phyloP scores from a whole-genome alignment of 2,797 vertebrate species.

The Thunnus albacares region DNA sequence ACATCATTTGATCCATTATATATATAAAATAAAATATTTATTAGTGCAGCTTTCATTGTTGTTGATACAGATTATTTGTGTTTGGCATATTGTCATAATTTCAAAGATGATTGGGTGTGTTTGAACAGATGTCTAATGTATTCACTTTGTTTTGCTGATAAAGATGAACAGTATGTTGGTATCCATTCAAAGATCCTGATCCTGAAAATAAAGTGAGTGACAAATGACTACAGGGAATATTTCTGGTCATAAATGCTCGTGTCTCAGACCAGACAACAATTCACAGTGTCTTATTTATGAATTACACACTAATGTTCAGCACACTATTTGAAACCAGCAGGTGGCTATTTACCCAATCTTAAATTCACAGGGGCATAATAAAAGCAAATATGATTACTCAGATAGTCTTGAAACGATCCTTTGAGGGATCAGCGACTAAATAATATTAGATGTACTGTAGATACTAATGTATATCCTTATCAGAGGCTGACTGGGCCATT shows the following conservation, averaged over 20 bases:
- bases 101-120: background rate
- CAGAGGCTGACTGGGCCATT: constrained; percentile 9
- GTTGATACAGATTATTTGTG: background rate
- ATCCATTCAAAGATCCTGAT: background rate
- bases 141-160: background rate
- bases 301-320: constrained; percentile 34
- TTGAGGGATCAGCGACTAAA: constrained; percentile 21
- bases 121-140: background rate
- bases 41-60: background rate
- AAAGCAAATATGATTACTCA: constrained; percentile 35
- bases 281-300: constrained; percentile 21
- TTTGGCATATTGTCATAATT: background rate
- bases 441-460: constrained; percentile 13
- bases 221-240: background rate
- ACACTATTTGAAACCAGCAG: constrained; percentile 27
- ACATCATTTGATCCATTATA: background rate
- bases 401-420: constrained; percentile 1
- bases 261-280: background rate
- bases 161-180: background rate
- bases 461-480: constrained; percentile 22
- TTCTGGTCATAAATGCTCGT: background rate
- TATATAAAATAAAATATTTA: background rate
- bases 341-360: constrained; percentile 37
- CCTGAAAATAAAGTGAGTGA: background rate
- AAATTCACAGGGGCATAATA: constrained; percentile 18